Evolutionary conservation across 2,113 vertebrate species (phyloP).

Genomic region (Daphoenositta chrysoptera): DNA sequence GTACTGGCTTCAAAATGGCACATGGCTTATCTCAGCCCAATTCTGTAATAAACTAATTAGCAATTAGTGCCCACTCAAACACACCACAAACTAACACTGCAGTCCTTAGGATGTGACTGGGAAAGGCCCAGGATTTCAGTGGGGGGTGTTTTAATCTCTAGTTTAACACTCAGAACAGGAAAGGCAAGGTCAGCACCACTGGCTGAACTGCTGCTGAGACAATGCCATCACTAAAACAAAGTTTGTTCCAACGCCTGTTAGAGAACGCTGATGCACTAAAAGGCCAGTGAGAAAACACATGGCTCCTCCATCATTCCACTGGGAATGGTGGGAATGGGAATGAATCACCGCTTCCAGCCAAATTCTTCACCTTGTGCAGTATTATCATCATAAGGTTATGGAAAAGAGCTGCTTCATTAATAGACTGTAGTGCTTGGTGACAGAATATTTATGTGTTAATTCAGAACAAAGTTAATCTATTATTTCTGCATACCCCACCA

Average conservation of each 20-base stretch:
- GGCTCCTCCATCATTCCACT: not conserved
- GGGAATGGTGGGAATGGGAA: not conserved
- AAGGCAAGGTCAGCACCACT: not conserved
- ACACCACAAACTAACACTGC: not conserved
- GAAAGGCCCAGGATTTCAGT: not conserved
- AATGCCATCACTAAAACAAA: not conserved
- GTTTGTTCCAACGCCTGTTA: not conserved
- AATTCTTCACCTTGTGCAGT: not conserved
- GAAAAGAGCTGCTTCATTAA: not conserved
- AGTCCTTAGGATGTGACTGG: fast-evolving
- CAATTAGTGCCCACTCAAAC: not conserved
- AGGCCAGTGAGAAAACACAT: not conserved
- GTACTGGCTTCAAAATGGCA: not conserved
- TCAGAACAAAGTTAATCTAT: not conserved
- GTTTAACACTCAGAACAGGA: not conserved
- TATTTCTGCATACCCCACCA: not conserved
- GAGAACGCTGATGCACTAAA: not conserved
- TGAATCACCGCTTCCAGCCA: not conserved
- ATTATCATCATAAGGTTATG: not conserved
- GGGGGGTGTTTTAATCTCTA: not conserved
- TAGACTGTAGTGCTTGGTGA: not conserved
- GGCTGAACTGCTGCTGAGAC: not conserved
- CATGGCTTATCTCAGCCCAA: not conserved
- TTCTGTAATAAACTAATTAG: not conserved
- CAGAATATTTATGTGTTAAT: not conserved